Conservation (phyloP, 2,888 invertebrate species). For the Diabrotica balteata region DNA sequence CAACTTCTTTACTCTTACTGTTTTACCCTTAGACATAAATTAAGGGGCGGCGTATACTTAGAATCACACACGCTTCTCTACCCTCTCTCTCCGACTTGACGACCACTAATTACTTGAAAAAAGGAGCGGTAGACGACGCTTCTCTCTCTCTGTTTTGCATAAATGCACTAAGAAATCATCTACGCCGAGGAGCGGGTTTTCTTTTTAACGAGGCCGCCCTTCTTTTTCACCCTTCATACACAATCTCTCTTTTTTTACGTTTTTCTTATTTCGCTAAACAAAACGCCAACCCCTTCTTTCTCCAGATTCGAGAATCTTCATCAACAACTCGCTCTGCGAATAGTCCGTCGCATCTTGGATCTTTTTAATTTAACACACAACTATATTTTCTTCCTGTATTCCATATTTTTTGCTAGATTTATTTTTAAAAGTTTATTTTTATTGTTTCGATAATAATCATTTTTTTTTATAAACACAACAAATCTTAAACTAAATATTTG, state of each 20-base stretch:
- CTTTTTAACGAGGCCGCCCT: conserved; percentile 55
- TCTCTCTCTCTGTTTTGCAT: conserved; percentile 58
- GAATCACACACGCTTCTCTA: conserved; percentile 60
- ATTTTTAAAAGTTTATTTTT: too few species aligned
- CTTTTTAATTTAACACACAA: too few species aligned
- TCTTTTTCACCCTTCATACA: conserved; percentile 50
- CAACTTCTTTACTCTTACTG: conserved; percentile 58
- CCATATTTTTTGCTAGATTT: too few species aligned
- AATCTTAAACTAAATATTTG: too few species aligned
- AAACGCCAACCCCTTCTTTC: conserved; percentile 45
- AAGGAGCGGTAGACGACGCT: conserved; percentile 44
- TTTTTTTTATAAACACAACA: too few species aligned
- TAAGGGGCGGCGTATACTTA: conserved; percentile 62
- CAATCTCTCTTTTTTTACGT: conserved; percentile 46
- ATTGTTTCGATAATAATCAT: too few species aligned
- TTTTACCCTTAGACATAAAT: conserved; percentile 63
- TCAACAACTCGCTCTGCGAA: conserved; percentile 10
- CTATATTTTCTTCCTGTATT: too few species aligned
- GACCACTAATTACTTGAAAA: conserved; percentile 61
- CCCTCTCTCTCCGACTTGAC: conserved; percentile 56
- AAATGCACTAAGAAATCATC: conserved; percentile 58
- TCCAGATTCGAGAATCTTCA: conserved; percentile 23
- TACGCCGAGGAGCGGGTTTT: conserved; percentile 46
- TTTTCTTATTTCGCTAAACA: conserved; percentile 51
- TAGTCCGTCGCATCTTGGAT: conserved; percentile 8